Percentiles rank a stretch among this genome's conserved stretches.
Conservation (phyloP, 2,888 invertebrate genomes). For the Parasteatoda lunata region DNA sequence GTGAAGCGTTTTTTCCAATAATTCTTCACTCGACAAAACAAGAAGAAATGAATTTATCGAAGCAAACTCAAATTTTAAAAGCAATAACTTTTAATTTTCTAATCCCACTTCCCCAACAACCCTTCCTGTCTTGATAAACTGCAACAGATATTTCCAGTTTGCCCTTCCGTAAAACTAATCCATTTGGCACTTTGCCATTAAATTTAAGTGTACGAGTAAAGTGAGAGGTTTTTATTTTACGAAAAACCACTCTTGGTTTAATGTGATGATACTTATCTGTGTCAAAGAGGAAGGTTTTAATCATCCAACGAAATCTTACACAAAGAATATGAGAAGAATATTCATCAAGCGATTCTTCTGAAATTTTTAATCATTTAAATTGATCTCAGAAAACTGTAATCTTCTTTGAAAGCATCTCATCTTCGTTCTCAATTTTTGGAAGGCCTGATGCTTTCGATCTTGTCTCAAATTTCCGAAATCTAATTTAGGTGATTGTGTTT, state of each 20-base stretch:
- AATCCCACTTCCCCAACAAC: not conserved
- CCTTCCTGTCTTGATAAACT: not conserved
- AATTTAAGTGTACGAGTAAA: not conserved
- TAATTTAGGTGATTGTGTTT: no score
- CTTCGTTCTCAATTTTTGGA: no score
- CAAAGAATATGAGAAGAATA: not conserved
- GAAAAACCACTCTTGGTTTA: not conserved
- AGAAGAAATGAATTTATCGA: conserved; percentile 19
- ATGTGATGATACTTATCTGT: conserved; percentile 5
- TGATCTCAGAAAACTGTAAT: not conserved
- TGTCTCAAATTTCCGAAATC: no score
- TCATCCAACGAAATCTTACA: not conserved
- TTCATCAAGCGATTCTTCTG: not conserved
- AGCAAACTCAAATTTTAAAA: conserved; percentile 19
- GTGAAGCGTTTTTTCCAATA: not conserved
- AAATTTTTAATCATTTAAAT: not conserved
- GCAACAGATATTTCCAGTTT: conserved; percentile 3
- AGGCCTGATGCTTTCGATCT: no score
- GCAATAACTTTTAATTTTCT: conserved; percentile 27
- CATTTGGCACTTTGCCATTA: conserved; percentile 18
- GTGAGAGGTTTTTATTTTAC: not conserved
- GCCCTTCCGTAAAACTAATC: conserved; percentile 5
- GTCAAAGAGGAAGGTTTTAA: not conserved
- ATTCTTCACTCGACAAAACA: conserved; percentile 1
- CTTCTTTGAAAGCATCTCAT: no score